These are phyloP conservation scores for Arnoldichthys spilopterus DNA, from an alignment of 2,797 vertebrate species.

Conservation along the genomic window DNA sequence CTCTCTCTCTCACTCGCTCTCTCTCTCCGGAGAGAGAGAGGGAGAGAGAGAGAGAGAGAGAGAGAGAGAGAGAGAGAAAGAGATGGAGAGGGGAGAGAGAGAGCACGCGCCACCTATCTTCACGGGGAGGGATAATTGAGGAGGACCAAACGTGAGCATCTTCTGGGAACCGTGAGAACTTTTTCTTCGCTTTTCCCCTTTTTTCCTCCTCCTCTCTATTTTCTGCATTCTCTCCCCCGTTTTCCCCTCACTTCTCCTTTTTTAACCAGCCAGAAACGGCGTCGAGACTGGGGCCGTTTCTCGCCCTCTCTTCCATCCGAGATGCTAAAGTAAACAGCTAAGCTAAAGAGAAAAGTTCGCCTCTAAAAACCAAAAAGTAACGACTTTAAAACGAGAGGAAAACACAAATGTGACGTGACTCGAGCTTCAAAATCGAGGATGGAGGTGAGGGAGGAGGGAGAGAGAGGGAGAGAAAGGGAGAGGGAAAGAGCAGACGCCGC, in stretches of 20 bases:
- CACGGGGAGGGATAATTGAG: slow-evolving; percentile 99
- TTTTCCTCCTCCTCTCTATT: background rate
- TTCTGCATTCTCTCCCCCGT: background rate
- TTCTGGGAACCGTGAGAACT: slow-evolving; percentile 91
- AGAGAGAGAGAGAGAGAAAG: slow-evolving; percentile 68
- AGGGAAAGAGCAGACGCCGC: too few species aligned
- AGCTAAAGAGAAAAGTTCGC: too few species aligned
- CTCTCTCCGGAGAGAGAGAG: slow-evolving; percentile 75
- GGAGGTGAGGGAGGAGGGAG: too few species aligned
- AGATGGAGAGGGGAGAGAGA: slow-evolving; percentile 56
- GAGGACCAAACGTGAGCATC: slow-evolving; percentile 98
- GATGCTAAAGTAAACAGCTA: too few species aligned
- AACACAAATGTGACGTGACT: too few species aligned
- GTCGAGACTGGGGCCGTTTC: too few species aligned
- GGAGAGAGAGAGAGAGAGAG: slow-evolving; percentile 12
- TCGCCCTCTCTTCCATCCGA: too few species aligned
- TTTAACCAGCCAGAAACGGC: background rate
- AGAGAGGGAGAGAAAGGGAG: too few species aligned
- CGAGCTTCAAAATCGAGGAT: too few species aligned
- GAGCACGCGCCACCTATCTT: slow-evolving; percentile 99
- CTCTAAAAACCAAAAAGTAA: too few species aligned
- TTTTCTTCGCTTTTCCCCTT: slow-evolving; percentile 81
- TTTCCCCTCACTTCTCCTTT: background rate
- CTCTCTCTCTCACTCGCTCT: slow-evolving; percentile 30
- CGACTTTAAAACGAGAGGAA: too few species aligned